Base-by-base conservation (phyloP, 2,888 invertebrate species). In the Ophonus ardosiacus region DNA sequence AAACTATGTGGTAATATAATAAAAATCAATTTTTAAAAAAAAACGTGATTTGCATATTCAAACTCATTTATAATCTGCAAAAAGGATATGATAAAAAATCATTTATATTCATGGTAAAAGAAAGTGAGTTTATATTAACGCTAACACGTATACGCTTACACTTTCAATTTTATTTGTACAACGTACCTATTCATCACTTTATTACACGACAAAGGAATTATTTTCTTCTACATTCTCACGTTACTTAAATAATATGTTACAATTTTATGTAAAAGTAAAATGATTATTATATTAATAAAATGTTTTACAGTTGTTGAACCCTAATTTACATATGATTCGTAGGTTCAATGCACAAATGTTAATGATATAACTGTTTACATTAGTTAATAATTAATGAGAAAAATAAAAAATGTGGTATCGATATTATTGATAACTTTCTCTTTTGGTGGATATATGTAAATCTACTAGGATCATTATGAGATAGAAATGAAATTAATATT, bases 151-250 rank as follows among this genome's bases (percentile, higher is more conserved):
- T 31, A 31, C 31, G 6, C 38, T 68, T 51, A 40, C 68, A 68
- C 68, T 68, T 68, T 68, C 68, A 68, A 68, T 68, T 68, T 68
- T 68, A 68, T 31, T 68, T 38, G 68, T 68, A 68, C 10, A 51
- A 10, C 13, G 43, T 51, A 31, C 31, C 31, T 31, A 51, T 51
- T 51, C 43, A 13, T 51, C 43, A 6, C 13, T 13, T 7, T 38
- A 68, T 61, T 18, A 61, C 59, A 18, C 18, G 15, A 56, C 59
- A 18, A 17, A 17, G 8, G 59, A 61, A 63, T 63, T 68, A 15
- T 68, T 68, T 38, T 31, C 13, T 38, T 31, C 7, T 13, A 68
- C 6, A 68, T 68, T 68, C 68, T 38, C 68, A 68, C 68, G 68
- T 38, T 38, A 1, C 38, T 40, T 63, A 24, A 21, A 63, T 63